phyloP scores from a whole-genome alignment of 2,888 invertebrate species.

The Ptychoptera albimana region DNA sequence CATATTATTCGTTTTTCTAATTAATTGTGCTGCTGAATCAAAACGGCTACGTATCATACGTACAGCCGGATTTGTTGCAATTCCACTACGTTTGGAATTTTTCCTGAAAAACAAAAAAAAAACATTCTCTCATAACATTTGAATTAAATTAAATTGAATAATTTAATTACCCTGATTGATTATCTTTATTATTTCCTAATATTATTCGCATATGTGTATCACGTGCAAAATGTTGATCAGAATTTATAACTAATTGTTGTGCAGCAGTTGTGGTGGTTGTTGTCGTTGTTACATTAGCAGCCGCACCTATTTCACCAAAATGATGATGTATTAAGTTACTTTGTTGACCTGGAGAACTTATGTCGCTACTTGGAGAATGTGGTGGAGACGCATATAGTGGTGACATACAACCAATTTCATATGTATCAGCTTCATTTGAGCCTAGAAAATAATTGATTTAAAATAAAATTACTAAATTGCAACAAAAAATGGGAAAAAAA shows the following conservation, averaged over 20 bases:
- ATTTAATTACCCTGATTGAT: constrained; percentile 20
- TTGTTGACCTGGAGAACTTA: constrained; percentile 34
- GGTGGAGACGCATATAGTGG: constrained; percentile 73
- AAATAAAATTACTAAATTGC: not conserved
- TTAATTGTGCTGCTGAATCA: constrained; percentile 31
- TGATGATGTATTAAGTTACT: constrained; percentile 22
- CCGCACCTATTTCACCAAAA: constrained; percentile 27
- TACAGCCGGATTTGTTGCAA: constrained; percentile 75
- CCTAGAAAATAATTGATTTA: not conserved
- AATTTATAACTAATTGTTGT: constrained; percentile 18
- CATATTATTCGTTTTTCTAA: constrained; percentile 30
- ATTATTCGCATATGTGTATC: constrained; percentile 87
- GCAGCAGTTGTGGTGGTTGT: constrained; percentile 2
- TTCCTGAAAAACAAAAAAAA: constrained; percentile 11
- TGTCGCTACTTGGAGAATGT: constrained; percentile 51
- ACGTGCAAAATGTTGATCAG: constrained; percentile 73
- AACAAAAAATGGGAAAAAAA: not conserved
- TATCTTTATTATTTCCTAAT: constrained; percentile 40
- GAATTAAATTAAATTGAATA: not conserved
- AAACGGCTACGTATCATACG: constrained; percentile 45
- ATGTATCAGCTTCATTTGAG: constrained; percentile 30
- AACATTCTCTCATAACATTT: not conserved
- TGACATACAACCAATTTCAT: constrained; percentile 34
- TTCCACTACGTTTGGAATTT: constrained; percentile 63
- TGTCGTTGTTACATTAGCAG: constrained; percentile 7